These are phyloP conservation scores for Macrophya alboannulata DNA, from an alignment of 2,888 invertebrate genomes.

Conservation along the genomic window DNA sequence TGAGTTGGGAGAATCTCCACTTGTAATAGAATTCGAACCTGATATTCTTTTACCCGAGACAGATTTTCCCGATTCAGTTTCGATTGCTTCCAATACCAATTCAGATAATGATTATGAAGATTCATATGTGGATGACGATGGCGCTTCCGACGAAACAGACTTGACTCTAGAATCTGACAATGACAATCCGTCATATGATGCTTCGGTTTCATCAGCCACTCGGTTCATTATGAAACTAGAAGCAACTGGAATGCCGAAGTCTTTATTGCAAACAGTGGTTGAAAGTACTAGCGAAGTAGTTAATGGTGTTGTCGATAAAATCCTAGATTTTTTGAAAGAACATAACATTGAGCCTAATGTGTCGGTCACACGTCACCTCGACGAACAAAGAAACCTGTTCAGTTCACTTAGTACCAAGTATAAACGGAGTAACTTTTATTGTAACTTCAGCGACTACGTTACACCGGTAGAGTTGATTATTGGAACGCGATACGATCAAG, in stretches of 20 bases:
- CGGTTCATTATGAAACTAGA: conserved; percentile 17
- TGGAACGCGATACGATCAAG: conserved; percentile 57
- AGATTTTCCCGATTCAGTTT: conserved; percentile 19
- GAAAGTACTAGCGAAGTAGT: conserved; percentile 39
- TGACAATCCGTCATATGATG: conserved; percentile 8
- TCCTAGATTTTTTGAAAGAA: conserved; percentile 19
- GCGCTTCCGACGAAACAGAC: conserved; percentile 12
- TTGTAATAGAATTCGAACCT: neutral
- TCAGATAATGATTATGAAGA: conserved; percentile 8
- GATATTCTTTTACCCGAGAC: neutral
- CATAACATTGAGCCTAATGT: conserved; percentile 5
- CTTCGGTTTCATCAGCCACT: conserved; percentile 20
- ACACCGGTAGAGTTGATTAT: conserved; percentile 57
- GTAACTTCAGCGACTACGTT: conserved; percentile 52
- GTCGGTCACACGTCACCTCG: conserved; percentile 13
- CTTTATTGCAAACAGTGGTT: conserved; percentile 43
- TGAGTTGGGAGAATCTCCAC: too few species aligned
- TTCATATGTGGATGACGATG: conserved; percentile 13
- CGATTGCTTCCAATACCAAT: conserved; percentile 25
- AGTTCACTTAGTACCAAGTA: conserved; percentile 27
- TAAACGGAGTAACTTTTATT: conserved; percentile 44
- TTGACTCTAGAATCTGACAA: conserved; percentile 26
- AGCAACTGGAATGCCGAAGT: conserved; percentile 38
- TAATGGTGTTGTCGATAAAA: conserved; percentile 28
- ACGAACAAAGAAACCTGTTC: conserved; percentile 49